Evolutionary conservation across 1,140 invertebrate species (phyloP), one percentile per base, ranked within the genome.

Genomic region (Drosophila prosaltans): DNA sequence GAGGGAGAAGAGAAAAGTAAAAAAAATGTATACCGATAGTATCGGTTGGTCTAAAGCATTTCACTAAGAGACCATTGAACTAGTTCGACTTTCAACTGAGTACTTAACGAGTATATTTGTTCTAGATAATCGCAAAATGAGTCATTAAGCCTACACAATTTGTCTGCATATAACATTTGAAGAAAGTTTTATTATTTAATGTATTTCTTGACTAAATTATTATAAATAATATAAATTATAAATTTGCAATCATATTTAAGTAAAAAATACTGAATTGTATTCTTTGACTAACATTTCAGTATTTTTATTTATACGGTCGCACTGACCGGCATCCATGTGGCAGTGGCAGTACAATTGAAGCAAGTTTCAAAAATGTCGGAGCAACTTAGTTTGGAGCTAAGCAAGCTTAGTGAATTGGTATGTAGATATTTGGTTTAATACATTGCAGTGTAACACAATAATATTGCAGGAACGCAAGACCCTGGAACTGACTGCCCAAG

Each of bases 401-500:
- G 3, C 24, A 65, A 55, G 28, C 63, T 65, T 2, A 26, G 2
- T 24, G 48, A 65, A 6, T 10, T 65, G 63, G 63, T 65, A 55
- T 32, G 48, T 65, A 10, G 9, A 1, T 1, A 55, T 16, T 8
- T 3, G 11, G 40, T 62, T 9, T 48, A 3, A 24, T 32, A 8
- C 5, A 39, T 28, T 54, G 5, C 3, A 4, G 8, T 26, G n/a
- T 55, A 8, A 28, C n/a, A n/a, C 8, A 40, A 65, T 54, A 1
- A 4, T 3, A 48, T 65, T 71, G 1, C 36, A 80, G 78, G 78
- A 80, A 58, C 71, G 61, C 4, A n/a, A 60, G 54, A 78, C 74
- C 5, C 65, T 68, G 21, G 65, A 78, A 43, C 43, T 80, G 45
- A 40, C 62, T 2, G 48, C 69, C 11, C 68, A 81, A 68, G 74